These are phyloP conservation scores for Magallana ariakensis DNA, from an alignment of 1,140 invertebrate species.

Conservation along the genomic window DNA sequence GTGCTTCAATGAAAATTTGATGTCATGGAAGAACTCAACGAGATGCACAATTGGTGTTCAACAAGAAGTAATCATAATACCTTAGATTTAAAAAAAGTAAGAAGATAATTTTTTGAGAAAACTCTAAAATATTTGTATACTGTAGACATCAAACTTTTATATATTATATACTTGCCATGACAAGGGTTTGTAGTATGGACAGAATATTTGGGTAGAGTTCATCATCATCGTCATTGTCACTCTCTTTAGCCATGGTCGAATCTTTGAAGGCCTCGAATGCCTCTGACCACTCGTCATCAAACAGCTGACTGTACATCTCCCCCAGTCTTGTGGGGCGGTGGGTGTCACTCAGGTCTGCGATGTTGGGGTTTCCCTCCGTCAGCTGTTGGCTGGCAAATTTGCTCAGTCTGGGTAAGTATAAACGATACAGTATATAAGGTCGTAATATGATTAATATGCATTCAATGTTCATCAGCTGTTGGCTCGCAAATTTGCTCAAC, in stretches of 20 bases:
- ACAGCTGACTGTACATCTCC: conserved; percentile 47
- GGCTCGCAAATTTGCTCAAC: conserved; percentile 49
- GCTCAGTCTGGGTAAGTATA: conserved; percentile 43
- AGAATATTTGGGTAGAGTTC: not conserved
- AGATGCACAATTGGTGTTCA: too few relatives aligned
- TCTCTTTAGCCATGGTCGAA: not conserved
- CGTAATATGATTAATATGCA: too few relatives aligned
- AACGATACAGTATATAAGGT: too few relatives aligned
- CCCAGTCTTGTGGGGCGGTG: conserved; percentile 52
- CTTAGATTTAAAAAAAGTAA: too few relatives aligned
- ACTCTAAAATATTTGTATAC: too few relatives aligned
- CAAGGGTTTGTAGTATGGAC: conserved; percentile 23
- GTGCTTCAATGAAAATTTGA: too few relatives aligned
- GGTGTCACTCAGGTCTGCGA: conserved; percentile 52
- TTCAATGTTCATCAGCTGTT: conserved; percentile 38
- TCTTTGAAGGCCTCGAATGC: conserved; percentile 46
- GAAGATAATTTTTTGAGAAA: too few relatives aligned
- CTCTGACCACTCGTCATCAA: conserved; percentile 57
- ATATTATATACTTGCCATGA: not conserved
- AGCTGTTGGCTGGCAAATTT: conserved; percentile 49
- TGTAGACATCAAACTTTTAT: not conserved
- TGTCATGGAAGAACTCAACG: too few relatives aligned
- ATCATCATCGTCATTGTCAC: conserved; percentile 25
- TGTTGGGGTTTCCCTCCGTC: conserved; percentile 50
- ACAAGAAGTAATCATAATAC: too few relatives aligned